A percentile compares a stretch with the other conserved stretches of the same genome.
phyloP scores from a whole-genome alignment of 2,888 invertebrate genomes.

The Xanthia icteritia region DNA sequence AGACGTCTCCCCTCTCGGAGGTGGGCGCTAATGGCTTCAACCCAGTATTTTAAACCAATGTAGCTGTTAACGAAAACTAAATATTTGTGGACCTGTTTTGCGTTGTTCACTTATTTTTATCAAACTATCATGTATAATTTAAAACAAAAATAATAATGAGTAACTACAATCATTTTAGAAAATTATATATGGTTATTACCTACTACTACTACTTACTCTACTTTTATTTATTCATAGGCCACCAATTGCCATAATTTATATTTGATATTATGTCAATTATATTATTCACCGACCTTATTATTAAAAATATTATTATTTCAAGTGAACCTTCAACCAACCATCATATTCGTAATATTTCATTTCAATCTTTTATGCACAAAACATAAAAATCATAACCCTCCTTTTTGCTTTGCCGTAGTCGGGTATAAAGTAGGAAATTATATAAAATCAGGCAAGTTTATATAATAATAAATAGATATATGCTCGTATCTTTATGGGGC shows the following conservation, averaged over 20 bases:
- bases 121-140: background rate
- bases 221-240: conserved; percentile 10
- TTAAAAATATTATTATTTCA: background rate
- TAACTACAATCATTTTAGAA: background rate
- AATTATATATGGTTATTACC: conserved; percentile 11
- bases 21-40: no score
- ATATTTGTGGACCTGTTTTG: no score
- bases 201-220: background rate
- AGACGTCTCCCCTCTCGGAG: no score
- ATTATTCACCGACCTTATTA: conserved; percentile 1
- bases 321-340: background rate
- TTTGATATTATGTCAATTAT: conserved; percentile 5
- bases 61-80: no score
- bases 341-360: background rate
- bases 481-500: no score
- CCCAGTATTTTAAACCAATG: no score
- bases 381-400: background rate
- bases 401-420: no score
- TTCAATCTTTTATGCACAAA: no score
- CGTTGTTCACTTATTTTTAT: background rate
- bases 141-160: background rate
- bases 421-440: background rate
- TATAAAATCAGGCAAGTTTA: background rate
- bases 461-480: no score
- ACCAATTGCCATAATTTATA: conserved; percentile 8